These are phyloP conservation scores for Clistopyga incitator DNA, from an alignment of 2,888 invertebrate genomes.

Conservation along the genomic window DNA sequence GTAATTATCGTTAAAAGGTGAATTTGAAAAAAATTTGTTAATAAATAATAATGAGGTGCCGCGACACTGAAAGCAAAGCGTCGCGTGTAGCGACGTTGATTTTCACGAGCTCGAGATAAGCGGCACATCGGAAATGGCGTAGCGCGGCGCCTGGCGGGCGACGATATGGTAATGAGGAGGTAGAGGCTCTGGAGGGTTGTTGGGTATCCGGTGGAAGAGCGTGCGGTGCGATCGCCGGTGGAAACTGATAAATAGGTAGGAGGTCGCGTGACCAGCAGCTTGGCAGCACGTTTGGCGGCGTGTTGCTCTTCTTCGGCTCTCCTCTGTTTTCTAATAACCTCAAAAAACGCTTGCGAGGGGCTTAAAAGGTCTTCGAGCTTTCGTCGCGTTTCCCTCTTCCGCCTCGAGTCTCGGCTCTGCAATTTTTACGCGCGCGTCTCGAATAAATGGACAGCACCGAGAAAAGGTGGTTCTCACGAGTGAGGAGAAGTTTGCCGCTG, in stretches of 20 bases:
- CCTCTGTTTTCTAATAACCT: background rate
- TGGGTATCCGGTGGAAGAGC: slow-evolving; percentile 42
- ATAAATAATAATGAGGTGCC: too few species aligned
- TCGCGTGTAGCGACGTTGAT: slow-evolving; percentile 8
- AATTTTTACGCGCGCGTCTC: slow-evolving; percentile 7
- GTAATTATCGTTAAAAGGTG: too few species aligned
- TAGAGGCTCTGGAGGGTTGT: slow-evolving; percentile 35
- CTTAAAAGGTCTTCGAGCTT: background rate
- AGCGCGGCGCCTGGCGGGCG: slow-evolving; percentile 25
- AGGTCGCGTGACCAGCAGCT: slow-evolving; percentile 9
- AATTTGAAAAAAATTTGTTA: too few species aligned
- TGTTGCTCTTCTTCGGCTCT: background rate
- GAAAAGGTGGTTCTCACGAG: slow-evolving; percentile 37
- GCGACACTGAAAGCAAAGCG: too few species aligned
- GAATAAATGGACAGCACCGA: slow-evolving; percentile 19
- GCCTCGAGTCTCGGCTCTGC: background rate
- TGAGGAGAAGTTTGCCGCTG: slow-evolving; percentile 26
- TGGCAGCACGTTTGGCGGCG: background rate
- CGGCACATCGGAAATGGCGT: background rate
- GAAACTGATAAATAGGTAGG: background rate
- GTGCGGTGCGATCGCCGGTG: slow-evolving; percentile 1
- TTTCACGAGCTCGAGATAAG: slow-evolving; percentile 16
- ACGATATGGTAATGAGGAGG: slow-evolving; percentile 52
- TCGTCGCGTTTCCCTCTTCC: slow-evolving; percentile 2
- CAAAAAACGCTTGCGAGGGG: background rate